Base-by-base conservation (phyloP, 2,888 invertebrate species). In the Philaethria dido region DNA sequence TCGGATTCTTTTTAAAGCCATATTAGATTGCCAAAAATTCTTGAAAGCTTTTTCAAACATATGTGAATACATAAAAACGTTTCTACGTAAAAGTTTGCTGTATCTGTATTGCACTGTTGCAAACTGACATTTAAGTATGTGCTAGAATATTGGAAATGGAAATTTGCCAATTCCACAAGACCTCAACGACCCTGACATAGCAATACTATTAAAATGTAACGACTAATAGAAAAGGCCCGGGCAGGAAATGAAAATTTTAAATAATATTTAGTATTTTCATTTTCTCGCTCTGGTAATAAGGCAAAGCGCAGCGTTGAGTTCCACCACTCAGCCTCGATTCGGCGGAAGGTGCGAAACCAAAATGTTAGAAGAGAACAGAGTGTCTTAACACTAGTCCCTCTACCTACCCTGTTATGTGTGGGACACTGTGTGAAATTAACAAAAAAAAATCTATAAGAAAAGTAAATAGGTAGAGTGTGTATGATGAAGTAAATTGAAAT, bases 91-190 rank as follows among this genome's bases (percentile, higher is more conserved):
- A 22, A 39, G 39, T 42, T 36, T 33, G 11, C 18, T 33, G 1
- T 16, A 14, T 1, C 18, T 11, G 29, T 54, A 25, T 18, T 44
- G 25, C 22, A 39, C 42, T 60, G 16, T 18, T 13, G 44, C 18
- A 45, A 60, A 47, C 33, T 59, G 5, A 50, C 29, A 48, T 48
- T 65, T 29, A 50, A 44, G 44, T 20, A 48, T 39, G 47, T 57
- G 55, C 36, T 22, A 36, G 33, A 47, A 1, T 20, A 42, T 50
- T 42, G 42, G 16, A 65, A 60, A 60, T 65, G 64, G 59, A 65
- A 65, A 65, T 50, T 44, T 65, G 50, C 64, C 64, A 65, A 60
- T 50, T 64, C 64, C 48, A 20, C 44, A 33, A 42, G 33, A 60
- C 59, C 59, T 50, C 57, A 57, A 39, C 39, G 29, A 20, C 48